Conservation (phyloP, 1,140 invertebrate genomes). For the Cheumatopsyche charites region DNA sequence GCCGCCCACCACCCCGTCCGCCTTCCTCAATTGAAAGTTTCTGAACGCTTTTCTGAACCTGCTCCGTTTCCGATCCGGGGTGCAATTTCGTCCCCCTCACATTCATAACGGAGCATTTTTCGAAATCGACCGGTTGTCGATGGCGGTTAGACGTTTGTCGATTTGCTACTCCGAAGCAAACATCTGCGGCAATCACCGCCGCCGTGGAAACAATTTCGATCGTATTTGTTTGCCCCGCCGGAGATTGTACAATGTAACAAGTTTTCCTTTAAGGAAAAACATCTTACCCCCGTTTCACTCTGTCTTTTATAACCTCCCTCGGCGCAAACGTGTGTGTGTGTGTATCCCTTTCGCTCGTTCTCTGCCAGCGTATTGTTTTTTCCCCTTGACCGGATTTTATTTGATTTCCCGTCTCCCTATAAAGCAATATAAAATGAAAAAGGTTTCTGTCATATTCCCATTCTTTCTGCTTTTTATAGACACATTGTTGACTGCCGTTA, state of each 20-base stretch:
- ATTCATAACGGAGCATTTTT: neutral
- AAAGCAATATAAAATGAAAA: conserved; percentile 49
- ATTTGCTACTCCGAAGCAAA: conserved; percentile 23
- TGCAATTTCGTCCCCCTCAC: neutral
- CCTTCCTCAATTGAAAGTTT: conserved; percentile 22
- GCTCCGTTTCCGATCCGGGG: neutral
- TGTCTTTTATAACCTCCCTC: conserved; percentile 37
- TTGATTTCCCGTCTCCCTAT: conserved; percentile 49
- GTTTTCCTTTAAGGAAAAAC: conserved; percentile 45
- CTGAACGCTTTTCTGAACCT: neutral
- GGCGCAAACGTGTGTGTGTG: conserved; percentile 31
- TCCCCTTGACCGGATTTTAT: conserved; percentile 49
- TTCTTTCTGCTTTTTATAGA: conserved; percentile 48
- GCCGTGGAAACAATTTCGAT: conserved; percentile 46
- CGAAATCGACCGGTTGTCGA: neutral
- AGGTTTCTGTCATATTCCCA: conserved; percentile 47
- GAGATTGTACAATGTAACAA: conserved; percentile 45
- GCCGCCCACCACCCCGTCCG: neutral
- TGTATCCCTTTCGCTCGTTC: conserved; percentile 14
- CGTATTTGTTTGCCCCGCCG: conserved; percentile 46
- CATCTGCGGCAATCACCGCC: conserved; percentile 45
- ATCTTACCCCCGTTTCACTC: conserved; percentile 28
- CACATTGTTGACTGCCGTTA: conserved; percentile 49
- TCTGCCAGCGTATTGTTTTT: conserved; percentile 46
- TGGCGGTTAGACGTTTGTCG: conserved; percentile 16